A percentile compares a stretch with the other conserved stretches of the same genome.
Conservation (phyloP, 2,797 vertebrate genomes). For the Hirundo rustica region DNA sequence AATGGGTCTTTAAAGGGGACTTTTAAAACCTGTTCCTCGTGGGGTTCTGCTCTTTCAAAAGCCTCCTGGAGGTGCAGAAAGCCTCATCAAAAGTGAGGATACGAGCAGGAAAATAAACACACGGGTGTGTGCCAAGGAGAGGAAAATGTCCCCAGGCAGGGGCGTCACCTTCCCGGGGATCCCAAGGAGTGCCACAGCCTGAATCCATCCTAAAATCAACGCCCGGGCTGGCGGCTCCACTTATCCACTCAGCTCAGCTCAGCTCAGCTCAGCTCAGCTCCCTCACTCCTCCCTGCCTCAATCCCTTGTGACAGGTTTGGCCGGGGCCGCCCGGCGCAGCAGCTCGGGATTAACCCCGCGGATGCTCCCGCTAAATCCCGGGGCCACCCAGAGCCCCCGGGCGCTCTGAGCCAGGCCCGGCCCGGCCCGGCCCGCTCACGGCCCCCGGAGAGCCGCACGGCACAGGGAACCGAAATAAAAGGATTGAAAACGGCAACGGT, state of each 20-base stretch:
- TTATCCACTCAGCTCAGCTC: neutral
- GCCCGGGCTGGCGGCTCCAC: neutral
- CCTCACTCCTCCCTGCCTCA: neutral
- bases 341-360: neutral
- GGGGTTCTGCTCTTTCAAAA: neutral
- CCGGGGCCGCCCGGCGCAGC: fast-evolving
- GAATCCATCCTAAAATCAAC: neutral
- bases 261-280: no score
- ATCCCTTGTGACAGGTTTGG: neutral
- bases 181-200: fast-evolving
- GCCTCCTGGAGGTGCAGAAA: neutral
- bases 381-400: neutral
- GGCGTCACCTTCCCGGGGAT: neutral
- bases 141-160: neutral
- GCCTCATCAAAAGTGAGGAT: fast-evolving
- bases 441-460: fast-evolving
- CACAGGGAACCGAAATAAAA: neutral
- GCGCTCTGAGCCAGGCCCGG: fast-evolving
- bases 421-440: fast-evolving
- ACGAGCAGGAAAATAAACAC: neutral
- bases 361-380: neutral
- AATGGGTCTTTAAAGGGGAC: no score
- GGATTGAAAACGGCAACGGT: no score
- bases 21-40: fast-evolving
- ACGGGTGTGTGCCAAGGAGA: neutral